These are phyloP conservation scores for Serinus canaria DNA, from an alignment of 2,113 vertebrate species.

Conservation along the genomic window DNA sequence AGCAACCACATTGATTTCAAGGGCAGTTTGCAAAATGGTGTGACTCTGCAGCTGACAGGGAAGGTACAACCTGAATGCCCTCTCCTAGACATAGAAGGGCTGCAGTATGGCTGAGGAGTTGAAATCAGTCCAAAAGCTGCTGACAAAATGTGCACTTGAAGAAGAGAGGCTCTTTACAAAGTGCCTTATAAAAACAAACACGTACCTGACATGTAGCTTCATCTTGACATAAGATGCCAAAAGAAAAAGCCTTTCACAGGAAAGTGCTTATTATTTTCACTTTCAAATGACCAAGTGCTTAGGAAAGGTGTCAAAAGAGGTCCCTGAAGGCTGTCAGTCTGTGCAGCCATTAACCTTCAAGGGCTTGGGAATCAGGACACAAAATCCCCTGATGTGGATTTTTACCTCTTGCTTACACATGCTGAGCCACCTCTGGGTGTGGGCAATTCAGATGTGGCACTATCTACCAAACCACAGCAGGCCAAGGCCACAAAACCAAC, in stretches of 20 bases:
- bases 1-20: slow-evolving; percentile 33
- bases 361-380: not conserved
- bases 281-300: not conserved
- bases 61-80: slow-evolving; percentile 10
- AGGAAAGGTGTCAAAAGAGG: not conserved
- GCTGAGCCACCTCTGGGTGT: not conserved
- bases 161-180: not conserved
- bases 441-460: not conserved
- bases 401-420: rapidly evolving
- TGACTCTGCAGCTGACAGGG: slow-evolving; percentile 42
- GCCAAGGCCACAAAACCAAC: not conserved
- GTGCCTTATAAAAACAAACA: slow-evolving; percentile 12
- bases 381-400: not conserved
- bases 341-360: slow-evolving; percentile 12
- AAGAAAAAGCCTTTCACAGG: not conserved
- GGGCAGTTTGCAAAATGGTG: not conserved
- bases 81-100: not conserved
- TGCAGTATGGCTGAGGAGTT: not conserved
- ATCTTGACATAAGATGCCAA: not conserved
- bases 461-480: not conserved
- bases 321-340: not conserved
- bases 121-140: not conserved
- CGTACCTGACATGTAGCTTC: not conserved
- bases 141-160: not conserved
- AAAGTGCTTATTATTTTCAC: not conserved